phyloP scores from a whole-genome alignment of 2,797 vertebrate species.

The Centroberyx gerrardi region DNA sequence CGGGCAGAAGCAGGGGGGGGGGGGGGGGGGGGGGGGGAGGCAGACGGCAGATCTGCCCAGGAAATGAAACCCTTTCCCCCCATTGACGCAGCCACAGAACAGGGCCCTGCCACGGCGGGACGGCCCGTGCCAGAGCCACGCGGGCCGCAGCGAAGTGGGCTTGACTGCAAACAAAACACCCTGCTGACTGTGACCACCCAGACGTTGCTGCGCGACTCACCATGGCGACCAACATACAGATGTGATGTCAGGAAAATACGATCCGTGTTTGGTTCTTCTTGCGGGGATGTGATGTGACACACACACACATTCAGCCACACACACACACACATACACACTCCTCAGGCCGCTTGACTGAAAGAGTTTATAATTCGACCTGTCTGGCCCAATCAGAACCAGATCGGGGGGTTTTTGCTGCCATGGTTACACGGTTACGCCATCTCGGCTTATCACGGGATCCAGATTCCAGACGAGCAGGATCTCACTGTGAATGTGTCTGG shows the following conservation, averaged over 20 bases:
- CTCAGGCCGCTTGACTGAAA: slow-evolving; percentile 23
- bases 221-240: slow-evolving; percentile 69
- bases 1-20: slow-evolving; percentile 43
- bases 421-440: slow-evolving; percentile 46
- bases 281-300: slow-evolving; percentile 47
- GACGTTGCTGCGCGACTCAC: slow-evolving; percentile 62
- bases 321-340: slow-evolving; percentile 34
- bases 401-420: slow-evolving; percentile 30
- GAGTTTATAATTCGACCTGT: slow-evolving; percentile 50
- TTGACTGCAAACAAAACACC: slow-evolving; percentile 63
- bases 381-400: slow-evolving; percentile 50
- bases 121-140: slow-evolving; percentile 34
- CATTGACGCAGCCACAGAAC: slow-evolving; percentile 46
- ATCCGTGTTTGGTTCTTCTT: slow-evolving; percentile 34
- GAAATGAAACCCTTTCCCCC: slow-evolving; percentile 45
- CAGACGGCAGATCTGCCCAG: slow-evolving; percentile 41
- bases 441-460: slow-evolving; percentile 63
- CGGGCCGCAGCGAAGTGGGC: slow-evolving; percentile 57
- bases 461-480: slow-evolving; percentile 51
- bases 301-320: slow-evolving; percentile 29
- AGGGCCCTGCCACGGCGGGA: slow-evolving; percentile 33
- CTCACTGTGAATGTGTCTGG: slow-evolving; percentile 39
- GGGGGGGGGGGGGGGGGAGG: not conserved
- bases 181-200: slow-evolving; percentile 58
- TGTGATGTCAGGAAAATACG: slow-evolving; percentile 63